A percentile compares a stretch with the other conserved stretches of the same genome.
These are phyloP conservation scores for Lithophane socia DNA, from an alignment of 2,888 invertebrate genomes.

Conservation along the genomic window DNA sequence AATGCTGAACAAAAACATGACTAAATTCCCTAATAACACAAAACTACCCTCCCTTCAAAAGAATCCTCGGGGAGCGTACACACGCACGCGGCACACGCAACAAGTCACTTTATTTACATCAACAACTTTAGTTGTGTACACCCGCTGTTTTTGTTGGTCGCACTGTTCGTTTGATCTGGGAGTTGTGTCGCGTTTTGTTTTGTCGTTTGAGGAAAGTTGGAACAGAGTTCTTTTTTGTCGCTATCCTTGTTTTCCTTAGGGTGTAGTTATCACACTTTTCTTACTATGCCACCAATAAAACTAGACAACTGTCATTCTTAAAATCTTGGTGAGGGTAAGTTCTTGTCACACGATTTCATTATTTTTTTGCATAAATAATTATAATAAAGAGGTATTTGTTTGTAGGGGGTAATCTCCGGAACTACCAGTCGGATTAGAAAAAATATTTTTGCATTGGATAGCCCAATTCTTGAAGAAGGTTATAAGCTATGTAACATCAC, in stretches of 20 bases:
- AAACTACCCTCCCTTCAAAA: slow-evolving; percentile 28
- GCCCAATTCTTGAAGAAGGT: too few species aligned
- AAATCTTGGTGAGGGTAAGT: too few species aligned
- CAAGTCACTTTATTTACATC: slow-evolving; percentile 55
- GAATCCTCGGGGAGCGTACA: slow-evolving; percentile 50
- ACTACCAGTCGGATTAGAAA: too few species aligned
- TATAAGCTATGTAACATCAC: not conserved
- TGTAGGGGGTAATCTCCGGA: too few species aligned
- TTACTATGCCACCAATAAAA: not conserved
- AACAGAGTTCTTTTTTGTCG: not conserved
- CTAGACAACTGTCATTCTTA: not conserved
- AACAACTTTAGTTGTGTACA: slow-evolving; percentile 38
- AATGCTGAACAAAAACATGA: slow-evolving; percentile 21
- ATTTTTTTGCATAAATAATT: not conserved
- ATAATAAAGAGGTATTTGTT: too few species aligned
- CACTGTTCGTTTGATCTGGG: slow-evolving; percentile 17
- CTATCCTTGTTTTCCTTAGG: not conserved
- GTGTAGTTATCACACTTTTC: not conserved
- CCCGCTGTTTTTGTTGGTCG: slow-evolving; percentile 20
- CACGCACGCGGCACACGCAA: slow-evolving; percentile 56
- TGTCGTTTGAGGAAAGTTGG: slow-evolving; percentile 21
- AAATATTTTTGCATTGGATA: too few species aligned
- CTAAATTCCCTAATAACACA: slow-evolving; percentile 34
- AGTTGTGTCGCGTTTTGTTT: slow-evolving; percentile 22
- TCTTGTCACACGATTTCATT: not conserved